Evolutionary conservation across 2,888 invertebrate genomes (phyloP).

Genomic region (Drosophila fungiperda): DNA sequence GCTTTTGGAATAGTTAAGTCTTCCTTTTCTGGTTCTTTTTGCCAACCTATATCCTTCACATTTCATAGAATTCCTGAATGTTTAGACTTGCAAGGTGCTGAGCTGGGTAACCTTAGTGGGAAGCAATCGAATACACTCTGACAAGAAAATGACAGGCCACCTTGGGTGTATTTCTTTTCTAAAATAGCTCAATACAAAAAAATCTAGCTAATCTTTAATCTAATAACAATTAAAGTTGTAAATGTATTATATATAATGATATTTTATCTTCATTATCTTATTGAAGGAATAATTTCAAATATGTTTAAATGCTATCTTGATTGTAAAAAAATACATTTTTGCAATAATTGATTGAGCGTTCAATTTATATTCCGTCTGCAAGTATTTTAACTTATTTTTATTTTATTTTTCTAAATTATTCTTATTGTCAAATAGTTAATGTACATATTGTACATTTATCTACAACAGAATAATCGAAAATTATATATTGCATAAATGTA

Average conservation of each 20-base stretch:
- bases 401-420: neutral
- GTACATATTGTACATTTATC: neutral
- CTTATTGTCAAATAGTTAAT: neutral
- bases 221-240: neutral
- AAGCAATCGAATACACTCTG: conserved; percentile 9
- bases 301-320: neutral
- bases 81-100: conserved; percentile 39
- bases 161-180: neutral
- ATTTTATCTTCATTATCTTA: neutral
- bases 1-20: conserved; percentile 9
- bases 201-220: neutral
- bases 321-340: neutral
- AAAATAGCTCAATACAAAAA: neutral
- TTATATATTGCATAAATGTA: neutral
- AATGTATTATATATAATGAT: neutral
- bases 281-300: neutral
- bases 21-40: neutral
- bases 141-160: neutral
- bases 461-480: neutral
- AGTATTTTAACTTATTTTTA: neutral
- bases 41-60: conserved; percentile 63
- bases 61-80: conserved; percentile 62
- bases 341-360: neutral
- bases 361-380: neutral
- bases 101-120: conserved; percentile 17